Evolutionary conservation across 2,888 invertebrate species (phyloP), one percentile per base, ranked within the genome.

Genomic region (Drosophila borealis): DNA sequence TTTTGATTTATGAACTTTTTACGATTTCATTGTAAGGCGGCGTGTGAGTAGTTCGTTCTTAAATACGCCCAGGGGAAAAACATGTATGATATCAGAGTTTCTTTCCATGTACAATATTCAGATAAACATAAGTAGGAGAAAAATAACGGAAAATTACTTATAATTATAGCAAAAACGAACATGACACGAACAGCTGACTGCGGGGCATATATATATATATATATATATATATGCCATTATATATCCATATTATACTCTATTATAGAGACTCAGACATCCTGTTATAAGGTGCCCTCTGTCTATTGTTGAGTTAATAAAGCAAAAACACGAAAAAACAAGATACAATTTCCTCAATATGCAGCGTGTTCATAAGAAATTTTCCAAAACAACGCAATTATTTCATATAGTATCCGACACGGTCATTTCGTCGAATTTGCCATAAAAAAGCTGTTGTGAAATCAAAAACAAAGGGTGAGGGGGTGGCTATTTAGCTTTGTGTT

Each of bases 1-100:
- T 10, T 44, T 41, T 75, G 75, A 78, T 73, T 68, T 75, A 75
- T 78, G 13, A 55, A 64, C 34, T 48, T 64, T 66, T 61, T 37
- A 74, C 64, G 74, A 45, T 68, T 74, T 53, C 74, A 69, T 65
- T 75, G 61, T 78, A 54, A 60, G 41, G 21, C 49, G 53, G 44
- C 48, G 45, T 68, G 45, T 64, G 67, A 75, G 62, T 78, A 67
- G 73, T 72, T 71, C 57, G 21, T 53, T 61, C 14, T 25, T 57
- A 37, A 57, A 56, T 42, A 9, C 45, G 14, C 34, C 41, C n/a
- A 29, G 34, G 45, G 4, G 13, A 13, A 46, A 21, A 19, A 34
- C 9, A 56, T 49, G 17, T 14, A 57, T 61, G 61, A 41, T 59
- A 48, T 46, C 21, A 60, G 53, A 34, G 39, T 34, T 46, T 39